phyloP scores from a whole-genome alignment of 1,140 invertebrate species.

The Augochlora pura region DNA sequence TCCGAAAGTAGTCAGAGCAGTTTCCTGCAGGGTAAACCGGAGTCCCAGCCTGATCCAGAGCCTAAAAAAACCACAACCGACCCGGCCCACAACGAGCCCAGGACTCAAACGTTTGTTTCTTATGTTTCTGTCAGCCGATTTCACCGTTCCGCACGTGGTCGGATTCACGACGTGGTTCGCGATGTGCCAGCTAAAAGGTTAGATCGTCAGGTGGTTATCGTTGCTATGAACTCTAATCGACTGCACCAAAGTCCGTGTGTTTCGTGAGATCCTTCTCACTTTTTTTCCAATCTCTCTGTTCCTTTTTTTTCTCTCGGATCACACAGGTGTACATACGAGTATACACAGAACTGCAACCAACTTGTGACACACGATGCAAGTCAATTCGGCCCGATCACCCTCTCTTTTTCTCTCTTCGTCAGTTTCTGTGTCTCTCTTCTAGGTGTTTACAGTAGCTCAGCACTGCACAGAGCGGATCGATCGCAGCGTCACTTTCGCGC shows the following conservation, averaged over 20 bases:
- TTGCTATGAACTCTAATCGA: conserved; percentile 43
- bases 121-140: conserved; percentile 71
- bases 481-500: neutral
- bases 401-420: conserved; percentile 5
- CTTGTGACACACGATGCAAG: too few relatives aligned
- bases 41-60: too few relatives aligned
- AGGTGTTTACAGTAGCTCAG: conserved; percentile 25
- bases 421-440: conserved; percentile 20
- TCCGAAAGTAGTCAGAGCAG: too few relatives aligned
- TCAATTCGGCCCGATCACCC: too few relatives aligned
- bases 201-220: conserved; percentile 65
- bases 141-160: conserved; percentile 78
- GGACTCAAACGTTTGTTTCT: conserved; percentile 35
- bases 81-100: too few relatives aligned
- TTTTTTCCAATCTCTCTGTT: neutral
- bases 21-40: too few relatives aligned
- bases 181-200: conserved; percentile 82
- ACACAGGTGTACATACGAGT: too few relatives aligned
- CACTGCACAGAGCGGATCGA: neutral
- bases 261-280: neutral
- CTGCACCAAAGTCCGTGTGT: conserved; percentile 34
- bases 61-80: too few relatives aligned
- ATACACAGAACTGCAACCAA: too few relatives aligned
- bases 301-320: neutral
- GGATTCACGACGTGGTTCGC: conserved; percentile 83